Base-by-base conservation (phyloP, 2,888 invertebrate species). In the Galeopsomyia nigrocyanea region DNA sequence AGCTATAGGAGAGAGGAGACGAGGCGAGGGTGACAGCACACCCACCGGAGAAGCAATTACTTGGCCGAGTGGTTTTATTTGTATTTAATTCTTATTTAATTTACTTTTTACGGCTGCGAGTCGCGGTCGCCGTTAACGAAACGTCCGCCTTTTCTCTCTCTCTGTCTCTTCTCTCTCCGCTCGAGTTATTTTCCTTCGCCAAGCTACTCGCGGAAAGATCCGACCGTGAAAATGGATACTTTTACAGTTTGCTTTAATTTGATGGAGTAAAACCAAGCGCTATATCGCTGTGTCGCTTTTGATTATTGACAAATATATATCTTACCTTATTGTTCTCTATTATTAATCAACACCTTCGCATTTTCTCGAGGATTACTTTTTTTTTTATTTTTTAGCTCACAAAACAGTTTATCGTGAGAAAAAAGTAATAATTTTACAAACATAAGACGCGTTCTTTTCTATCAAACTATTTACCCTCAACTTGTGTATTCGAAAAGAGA, bases 71-170 rank as follows among this genome's bases (percentile, higher is more conserved):
- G 83, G 79, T 85, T 85, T 86, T 85, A 86, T 85, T 86, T 84
- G 81, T 85, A 84, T 85, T 85, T 86, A 85, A 86, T 85, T 86
- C 85, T 86, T 82, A 84, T 85, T 86, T 86, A 84, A 86, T 85
- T 86, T 86, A 84, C 85, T 85, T 85, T 86, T 85, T 85, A 85
- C 83, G 82, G 80, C 76, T 65, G 70, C 69, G 66, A 71, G 77
- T 75, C 75, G 68, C 76, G 68, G 65, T 68, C 73, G 68, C 72
- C 78, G 82, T 82, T 83, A 85, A 83, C 83, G 79, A 82, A 84
- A 84, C 83, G 81, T 73, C 76, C 39, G 56, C 21, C 49, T 39
- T 31, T 31, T 39, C 17, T 39, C 17, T 39, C n/a, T 49, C 31
- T 16, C 57, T 2, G n/a, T 50, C 6, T 16, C 50, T 7, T 19